Base-by-base conservation (phyloP, 2,797 vertebrate genomes). In the Chelmon rostratus region DNA sequence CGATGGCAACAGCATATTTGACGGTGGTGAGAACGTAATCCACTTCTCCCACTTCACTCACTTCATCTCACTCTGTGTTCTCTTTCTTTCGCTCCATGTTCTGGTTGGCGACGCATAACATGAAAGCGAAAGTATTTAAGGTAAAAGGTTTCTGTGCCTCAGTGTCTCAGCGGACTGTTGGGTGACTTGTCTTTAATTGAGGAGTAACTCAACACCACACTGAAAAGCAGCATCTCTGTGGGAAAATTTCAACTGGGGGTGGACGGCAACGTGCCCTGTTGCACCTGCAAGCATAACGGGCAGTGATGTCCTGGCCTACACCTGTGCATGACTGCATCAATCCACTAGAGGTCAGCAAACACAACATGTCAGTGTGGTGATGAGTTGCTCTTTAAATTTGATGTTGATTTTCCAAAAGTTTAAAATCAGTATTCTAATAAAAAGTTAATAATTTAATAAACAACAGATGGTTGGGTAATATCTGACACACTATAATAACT, bases 1-100 rank as follows among this genome's bases (percentile, higher is more conserved):
- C 8, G 23, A 11, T 0, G 44, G 8, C 2, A 11, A 1, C 11
- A 79, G 47, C 3, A 2, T 85, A 3, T 84, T 84, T 19, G 5
- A 1, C 23, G 23, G 76, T 4, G 73, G 61, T 16, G 81, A 53
- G 37, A 85, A 9, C 10, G 2, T 63, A 67, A 73, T 53, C 7
- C 68, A 61, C 35, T 73, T 66, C 54, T 72, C 25, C 18, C 28
- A 3, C 47, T 40, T 76, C 18, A 28, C 64, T 76, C 65, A 50
- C 76, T 61, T 74, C 7, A 2, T 25, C 42, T 62, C 67, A 1
- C 13, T 88, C 33, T 73, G 50, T 6, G 12, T 35, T 28, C 61
- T 87, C 0, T 6, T 56, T n/a, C 52, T 82, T 10, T 44, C 53
- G 1, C 66, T 87, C 2, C 68, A 28, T 8, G 65, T 21, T 0